Evolutionary conservation across 2,888 invertebrate species (phyloP), one percentile per base, ranked within the genome.

Genomic region (Cephalotes varians): DNA sequence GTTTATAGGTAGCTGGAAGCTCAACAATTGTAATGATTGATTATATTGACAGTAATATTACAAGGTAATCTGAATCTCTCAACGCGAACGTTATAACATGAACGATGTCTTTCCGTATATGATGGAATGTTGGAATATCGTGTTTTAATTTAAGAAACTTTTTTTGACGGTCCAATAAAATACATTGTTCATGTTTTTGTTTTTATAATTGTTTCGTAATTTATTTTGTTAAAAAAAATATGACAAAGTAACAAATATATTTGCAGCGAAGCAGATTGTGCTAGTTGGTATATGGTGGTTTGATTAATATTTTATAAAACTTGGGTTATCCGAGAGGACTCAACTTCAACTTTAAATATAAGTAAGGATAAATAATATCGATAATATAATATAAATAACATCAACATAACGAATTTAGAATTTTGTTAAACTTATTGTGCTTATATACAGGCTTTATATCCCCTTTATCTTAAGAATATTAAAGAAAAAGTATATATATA

Each of bases 1-100:
- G 56, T 60, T 58, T 64, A 73, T 49, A 65, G 56, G 31, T 73
- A 34, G 58, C 15, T 56, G 25, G 25, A n/a, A 34, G 25, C 18
- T 40, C 18, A 34, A 54, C 74, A 49, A 73, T 60, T 37, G 69
- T 83, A 51, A 65, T 28, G 54, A 21, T 67, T 82, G 34, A 84
- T 82, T 80, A 62, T 64, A 82, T 84, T 49, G 81, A 51, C 28
- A 65, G 37, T 71, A 60, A 79, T 85, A 73, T 85, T 34, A 49
- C 18, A 58, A 37, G 31, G 51, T 69, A 69, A 77, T 82, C 49
- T n/a, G 34, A 49, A 47, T 56, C 18, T 0, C 64, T 65, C 34
- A 31, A 67, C 31, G 40, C 21, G 15, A 67, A 67, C 10, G 21
- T n/a, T 34, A 49, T 4, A 60, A 77, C 34, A 44, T 31, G 21